Conservation (phyloP, 2,888 invertebrate genomes). For the Cantharis rufa region DNA sequence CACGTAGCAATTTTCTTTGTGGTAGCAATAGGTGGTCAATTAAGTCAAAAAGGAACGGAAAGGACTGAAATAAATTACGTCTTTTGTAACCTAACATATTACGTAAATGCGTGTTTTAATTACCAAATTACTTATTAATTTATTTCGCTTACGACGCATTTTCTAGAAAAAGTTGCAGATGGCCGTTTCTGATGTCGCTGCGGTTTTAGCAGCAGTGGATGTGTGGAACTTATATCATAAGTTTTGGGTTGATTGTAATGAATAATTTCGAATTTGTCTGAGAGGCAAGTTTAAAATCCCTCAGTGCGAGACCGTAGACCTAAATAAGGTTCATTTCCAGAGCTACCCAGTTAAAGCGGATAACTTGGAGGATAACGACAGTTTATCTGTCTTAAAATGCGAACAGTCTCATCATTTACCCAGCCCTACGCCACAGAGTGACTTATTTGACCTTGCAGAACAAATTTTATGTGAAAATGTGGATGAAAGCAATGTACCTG, state of each 20-base stretch:
- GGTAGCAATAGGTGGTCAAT: slow-evolving; percentile 2
- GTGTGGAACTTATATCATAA: neutral
- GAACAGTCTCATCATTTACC: too few species aligned
- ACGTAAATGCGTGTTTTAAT: neutral
- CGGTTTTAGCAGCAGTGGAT: neutral
- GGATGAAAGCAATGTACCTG: too few species aligned
- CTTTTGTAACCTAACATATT: neutral
- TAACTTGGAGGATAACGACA: neutral
- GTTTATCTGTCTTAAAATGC: too few species aligned
- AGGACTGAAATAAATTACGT: neutral
- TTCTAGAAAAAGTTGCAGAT: neutral
- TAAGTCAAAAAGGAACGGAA: neutral
- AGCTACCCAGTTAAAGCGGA: neutral
- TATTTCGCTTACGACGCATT: neutral
- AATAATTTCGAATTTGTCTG: neutral
- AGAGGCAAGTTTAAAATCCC: neutral
- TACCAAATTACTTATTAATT: neutral
- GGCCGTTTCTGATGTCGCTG: neutral
- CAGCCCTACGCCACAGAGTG: too few species aligned
- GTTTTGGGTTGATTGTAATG: neutral
- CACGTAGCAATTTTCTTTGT: slow-evolving; percentile 4
- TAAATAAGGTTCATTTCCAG: neutral
- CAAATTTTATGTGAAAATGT: too few species aligned
- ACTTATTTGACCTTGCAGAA: too few species aligned
- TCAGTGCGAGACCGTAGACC: neutral